These are phyloP conservation scores for Polylopha cassiicola DNA, from an alignment of 2,888 invertebrate genomes.

Conservation along the genomic window DNA sequence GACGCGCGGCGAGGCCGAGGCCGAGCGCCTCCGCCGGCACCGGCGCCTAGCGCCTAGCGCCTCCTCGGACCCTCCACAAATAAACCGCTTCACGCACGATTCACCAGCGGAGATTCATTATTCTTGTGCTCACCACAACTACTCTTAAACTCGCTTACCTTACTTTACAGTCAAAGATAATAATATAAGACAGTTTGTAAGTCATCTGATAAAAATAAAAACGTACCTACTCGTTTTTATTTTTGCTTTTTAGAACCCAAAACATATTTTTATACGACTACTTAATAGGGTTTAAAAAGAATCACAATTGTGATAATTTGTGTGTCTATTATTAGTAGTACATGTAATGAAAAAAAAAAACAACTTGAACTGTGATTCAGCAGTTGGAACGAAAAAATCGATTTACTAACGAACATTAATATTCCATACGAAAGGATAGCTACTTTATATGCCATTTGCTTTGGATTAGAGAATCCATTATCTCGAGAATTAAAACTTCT, in stretches of 20 bases:
- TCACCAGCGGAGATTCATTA: constrained; percentile 73
- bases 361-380: no score
- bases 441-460: constrained; percentile 32
- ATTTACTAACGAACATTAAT: constrained; percentile 4
- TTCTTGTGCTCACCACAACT: constrained; percentile 60
- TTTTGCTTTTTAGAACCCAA: constrained; percentile 2
- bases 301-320: no score
- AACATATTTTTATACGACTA: background rate
- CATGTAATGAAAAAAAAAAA: no score
- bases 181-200: no score
- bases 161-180: no score
- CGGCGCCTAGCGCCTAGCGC: constrained; percentile 26
- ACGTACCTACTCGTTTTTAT: constrained; percentile 9
- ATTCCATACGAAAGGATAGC: constrained; percentile 11
- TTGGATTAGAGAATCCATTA: constrained; percentile 31
- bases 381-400: no score
- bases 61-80: constrained; percentile 71
- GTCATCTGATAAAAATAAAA: no score
- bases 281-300: background rate
- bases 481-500: constrained; percentile 31
- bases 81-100: constrained; percentile 76
- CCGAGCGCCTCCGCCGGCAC: constrained; percentile 42
- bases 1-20: constrained; percentile 38
- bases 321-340: no score
- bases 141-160: no score